phyloP scores from a whole-genome alignment of 2,113 vertebrate species.

The Empidonax traillii region DNA sequence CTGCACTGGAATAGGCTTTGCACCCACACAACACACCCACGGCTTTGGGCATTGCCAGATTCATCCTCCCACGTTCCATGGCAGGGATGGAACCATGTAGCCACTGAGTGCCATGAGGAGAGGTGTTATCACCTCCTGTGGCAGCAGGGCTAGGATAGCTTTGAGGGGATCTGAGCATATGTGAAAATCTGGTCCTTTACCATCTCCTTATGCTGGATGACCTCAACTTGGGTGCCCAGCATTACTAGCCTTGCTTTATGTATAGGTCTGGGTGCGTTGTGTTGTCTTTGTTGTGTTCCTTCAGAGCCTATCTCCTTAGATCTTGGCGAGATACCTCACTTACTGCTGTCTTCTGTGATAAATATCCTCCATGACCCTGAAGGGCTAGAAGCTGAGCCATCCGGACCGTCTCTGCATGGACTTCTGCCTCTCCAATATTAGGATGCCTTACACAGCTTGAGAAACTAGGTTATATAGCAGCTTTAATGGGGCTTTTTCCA shows the following conservation, averaged over 20 bases:
- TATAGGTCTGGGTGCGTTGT: not conserved
- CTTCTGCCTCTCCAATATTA: slow-evolving; percentile 5
- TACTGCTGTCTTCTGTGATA: not conserved
- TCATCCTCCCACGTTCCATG: not conserved
- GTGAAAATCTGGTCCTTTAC: not conserved
- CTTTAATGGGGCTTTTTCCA: slow-evolving; percentile 66
- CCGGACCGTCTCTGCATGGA: not conserved
- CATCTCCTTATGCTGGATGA: not conserved
- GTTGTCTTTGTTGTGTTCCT: not conserved
- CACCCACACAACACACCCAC: fast-evolving
- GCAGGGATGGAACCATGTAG: not conserved
- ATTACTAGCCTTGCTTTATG: not conserved
- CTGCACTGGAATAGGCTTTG: not conserved
- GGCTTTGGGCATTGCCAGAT: not conserved
- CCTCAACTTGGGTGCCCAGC: not conserved
- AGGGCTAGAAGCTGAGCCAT: not conserved
- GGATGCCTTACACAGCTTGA: slow-evolving; percentile 40
- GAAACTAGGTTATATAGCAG: slow-evolving; percentile 68
- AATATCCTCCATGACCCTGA: not conserved
- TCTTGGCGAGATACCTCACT: not conserved
- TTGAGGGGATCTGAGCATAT: not conserved
- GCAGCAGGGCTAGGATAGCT: not conserved
- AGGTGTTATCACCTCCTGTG: not conserved
- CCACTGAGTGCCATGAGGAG: fast-evolving
- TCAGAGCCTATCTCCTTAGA: not conserved